A percentile compares a stretch with the other conserved stretches of the same genome.
Conservation (phyloP, 1,140 invertebrate genomes). For the Bombus turneri region DNA sequence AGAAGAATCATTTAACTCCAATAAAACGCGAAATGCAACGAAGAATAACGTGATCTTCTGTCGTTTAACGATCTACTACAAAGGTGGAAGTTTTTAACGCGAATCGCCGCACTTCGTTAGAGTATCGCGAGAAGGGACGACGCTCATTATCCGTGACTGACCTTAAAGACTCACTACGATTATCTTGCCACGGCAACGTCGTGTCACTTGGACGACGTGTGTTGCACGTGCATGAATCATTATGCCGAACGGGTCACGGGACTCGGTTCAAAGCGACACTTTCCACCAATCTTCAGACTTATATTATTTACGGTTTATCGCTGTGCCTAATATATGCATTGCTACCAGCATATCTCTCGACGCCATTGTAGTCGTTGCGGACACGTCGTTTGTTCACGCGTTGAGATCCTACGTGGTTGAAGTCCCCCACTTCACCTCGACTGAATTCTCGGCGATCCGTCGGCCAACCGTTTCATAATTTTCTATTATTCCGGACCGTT, state of each 20-base stretch:
- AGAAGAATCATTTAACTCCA: not conserved
- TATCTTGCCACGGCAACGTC: slow-evolving; percentile 20
- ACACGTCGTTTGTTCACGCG: slow-evolving; percentile 25
- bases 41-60: not conserved
- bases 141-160: slow-evolving; percentile 46
- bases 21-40: not conserved
- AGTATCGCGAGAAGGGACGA: not conserved
- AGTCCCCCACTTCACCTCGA: not conserved
- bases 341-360: not conserved
- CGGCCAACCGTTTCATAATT: not conserved
- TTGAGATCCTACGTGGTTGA: not conserved
- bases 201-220: slow-evolving; percentile 21
- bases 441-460: not conserved
- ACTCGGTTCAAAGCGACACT: not conserved
- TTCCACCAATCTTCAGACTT: not conserved
- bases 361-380: not conserved
- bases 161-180: slow-evolving; percentile 21
- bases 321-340: not conserved
- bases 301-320: slow-evolving; percentile 44
- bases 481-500: not conserved
- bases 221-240: slow-evolving; percentile 40
- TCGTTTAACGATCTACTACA: slow-evolving; percentile 14
- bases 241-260: not conserved
- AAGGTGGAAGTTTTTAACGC: slow-evolving; percentile 2
- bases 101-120: slow-evolving; percentile 16